A percentile compares a stretch with the other conserved stretches of the same genome.
phyloP scores from a whole-genome alignment of 2,113 vertebrate genomes.

The Chlamydotis undulata region DNA sequence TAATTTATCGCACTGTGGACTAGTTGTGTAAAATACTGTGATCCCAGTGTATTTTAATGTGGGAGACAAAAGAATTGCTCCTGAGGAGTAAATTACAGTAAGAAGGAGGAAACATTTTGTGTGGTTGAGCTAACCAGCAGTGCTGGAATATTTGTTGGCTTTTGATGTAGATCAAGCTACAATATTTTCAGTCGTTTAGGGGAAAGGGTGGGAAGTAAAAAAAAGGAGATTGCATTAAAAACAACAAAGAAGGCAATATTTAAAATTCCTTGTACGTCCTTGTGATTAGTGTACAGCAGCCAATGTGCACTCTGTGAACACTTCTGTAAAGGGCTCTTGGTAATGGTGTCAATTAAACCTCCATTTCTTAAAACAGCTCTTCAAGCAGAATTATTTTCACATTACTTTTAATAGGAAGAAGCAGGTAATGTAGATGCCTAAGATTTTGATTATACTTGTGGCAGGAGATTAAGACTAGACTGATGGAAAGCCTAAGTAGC shows the following conservation, averaged over 20 bases:
- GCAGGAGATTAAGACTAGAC: not conserved
- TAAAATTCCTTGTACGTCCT: not conserved
- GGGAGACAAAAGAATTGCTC: constrained; percentile 11
- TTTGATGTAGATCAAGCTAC: not conserved
- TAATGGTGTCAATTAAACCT: not conserved
- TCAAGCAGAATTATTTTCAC: not conserved
- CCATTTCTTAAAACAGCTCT: not conserved
- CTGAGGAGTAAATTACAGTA: constrained; percentile 1
- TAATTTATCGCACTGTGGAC: not conserved
- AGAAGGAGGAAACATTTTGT: not conserved
- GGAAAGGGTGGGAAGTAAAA: not conserved
- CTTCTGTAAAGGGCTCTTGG: not conserved
- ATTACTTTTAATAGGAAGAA: not conserved
- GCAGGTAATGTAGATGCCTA: not conserved
- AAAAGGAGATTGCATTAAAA: not conserved
- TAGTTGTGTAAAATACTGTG: not conserved
- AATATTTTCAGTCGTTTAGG: not conserved
- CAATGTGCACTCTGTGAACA: not conserved
- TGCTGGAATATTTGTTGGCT: not conserved
- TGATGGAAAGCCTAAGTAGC: not conserved
- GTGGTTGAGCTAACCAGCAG: not conserved
- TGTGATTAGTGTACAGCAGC: not conserved
- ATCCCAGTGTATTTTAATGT: not conserved
- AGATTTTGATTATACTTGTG: not conserved
- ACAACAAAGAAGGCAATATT: not conserved